Conservation (phyloP, 2,113 vertebrate genomes). For the Ploceus nigricollis region DNA sequence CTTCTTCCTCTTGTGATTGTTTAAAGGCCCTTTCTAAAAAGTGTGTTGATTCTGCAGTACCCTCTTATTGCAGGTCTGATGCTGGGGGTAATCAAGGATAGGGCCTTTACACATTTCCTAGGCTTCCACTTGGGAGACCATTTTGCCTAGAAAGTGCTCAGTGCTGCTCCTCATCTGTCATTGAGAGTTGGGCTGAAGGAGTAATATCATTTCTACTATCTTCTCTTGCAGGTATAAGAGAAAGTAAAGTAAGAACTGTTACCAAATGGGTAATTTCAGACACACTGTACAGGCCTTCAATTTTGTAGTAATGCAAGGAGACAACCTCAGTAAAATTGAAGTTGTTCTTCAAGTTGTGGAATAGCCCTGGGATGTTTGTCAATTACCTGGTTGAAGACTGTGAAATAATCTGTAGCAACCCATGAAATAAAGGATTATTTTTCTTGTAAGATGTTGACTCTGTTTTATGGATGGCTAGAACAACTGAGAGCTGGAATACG, state of each 20-base stretch:
- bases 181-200: background rate
- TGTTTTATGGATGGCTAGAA: background rate
- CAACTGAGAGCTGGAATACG: background rate
- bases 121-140: background rate
- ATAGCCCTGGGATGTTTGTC: background rate
- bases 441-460: background rate
- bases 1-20: background rate
- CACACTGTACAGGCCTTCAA: background rate
- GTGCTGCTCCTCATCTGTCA: background rate
- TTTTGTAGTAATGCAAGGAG: background rate
- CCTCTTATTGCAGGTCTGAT: background rate
- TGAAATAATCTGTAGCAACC: background rate
- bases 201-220: background rate
- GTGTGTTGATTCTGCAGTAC: background rate
- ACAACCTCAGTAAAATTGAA: background rate
- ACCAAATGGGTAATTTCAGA: background rate
- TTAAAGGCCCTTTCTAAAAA: background rate
- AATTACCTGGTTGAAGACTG: background rate
- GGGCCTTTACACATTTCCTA: background rate
- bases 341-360: background rate
- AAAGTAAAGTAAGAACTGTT: slow-evolving; percentile 65
- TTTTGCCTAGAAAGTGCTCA: background rate
- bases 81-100: background rate
- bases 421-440: background rate
- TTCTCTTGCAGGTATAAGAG: slow-evolving; percentile 73